phyloP scores from a whole-genome alignment of 2,113 vertebrate genomes.

The Stigmatopora nigra region DNA sequence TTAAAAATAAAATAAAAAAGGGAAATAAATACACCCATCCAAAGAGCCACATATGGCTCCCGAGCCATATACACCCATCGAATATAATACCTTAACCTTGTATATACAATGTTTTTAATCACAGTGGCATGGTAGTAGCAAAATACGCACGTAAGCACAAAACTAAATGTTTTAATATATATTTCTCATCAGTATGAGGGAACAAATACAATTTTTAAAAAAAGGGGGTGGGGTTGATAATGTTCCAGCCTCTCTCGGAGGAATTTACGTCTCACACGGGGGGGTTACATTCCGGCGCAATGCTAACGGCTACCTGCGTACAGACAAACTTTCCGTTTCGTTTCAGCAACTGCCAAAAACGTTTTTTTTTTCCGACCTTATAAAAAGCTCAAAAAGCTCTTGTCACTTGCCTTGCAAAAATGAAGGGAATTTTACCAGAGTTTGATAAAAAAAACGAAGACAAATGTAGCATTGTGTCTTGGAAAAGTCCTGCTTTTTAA shows the following conservation, averaged over 20 bases:
- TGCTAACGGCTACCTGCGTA: conserved; percentile 47
- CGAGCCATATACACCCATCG: no score
- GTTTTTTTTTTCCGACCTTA: conserved; percentile 31
- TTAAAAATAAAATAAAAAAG: no score
- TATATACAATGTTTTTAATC: no score
- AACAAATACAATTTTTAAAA: no score
- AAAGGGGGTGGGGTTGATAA: no score
- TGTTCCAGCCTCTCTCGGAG: conserved; percentile 33
- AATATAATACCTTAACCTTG: no score
- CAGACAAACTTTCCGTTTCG: conserved; percentile 49
- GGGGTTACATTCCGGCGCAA: conserved; percentile 62
- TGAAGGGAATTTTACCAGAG: conserved; percentile 43
- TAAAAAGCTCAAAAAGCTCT: conserved; percentile 38
- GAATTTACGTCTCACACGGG: conserved; percentile 59
- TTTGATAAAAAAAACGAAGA: conserved; percentile 3
- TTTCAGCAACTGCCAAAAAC: conserved; percentile 23
- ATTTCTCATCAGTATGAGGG: no score
- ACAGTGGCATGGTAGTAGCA: no score
- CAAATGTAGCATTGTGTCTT: conserved; percentile 13
- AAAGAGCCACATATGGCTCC: no score
- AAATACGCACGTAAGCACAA: no score
- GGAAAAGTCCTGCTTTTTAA: conserved; percentile 5
- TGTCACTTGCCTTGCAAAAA: conserved; percentile 50
- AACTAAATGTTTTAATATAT: no score
- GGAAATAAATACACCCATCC: no score